Evolutionary conservation across 1,140 invertebrate genomes (phyloP), one percentile per base, ranked within the genome.

Genomic region (Ephestia elutella): DNA sequence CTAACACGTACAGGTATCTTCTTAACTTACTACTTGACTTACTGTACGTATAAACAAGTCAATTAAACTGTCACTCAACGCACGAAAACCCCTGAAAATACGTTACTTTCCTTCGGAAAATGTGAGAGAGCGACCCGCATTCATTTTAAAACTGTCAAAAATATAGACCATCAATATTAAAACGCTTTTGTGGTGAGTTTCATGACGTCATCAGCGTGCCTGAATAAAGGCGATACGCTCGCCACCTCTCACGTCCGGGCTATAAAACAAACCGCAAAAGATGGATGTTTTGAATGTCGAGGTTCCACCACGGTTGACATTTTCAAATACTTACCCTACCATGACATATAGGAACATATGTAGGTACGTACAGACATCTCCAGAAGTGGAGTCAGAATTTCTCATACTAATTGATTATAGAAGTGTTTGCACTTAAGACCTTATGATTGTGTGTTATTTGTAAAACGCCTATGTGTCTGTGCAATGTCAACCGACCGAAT

Each of bases 231-330:
- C 49, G 49, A 50, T 50, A 50, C 19, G 49, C 50, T 53, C 13
- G 50, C 50, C 50, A 53, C 19, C 50, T 53, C 50, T 25, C 50
- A 53, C 50, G 50, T 25, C 13, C 11, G 20, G 19, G 13, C 50
- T 25, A 53, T 53, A 53, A 53, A 53, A 53, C 50, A 53, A 20
- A 53, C 50, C 50, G 50, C 50, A 25, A 53, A 44, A 53, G 50
- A 53, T 53, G 21, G 21, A 53, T 53, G 20, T n/a, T 25, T 20
- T 25, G 50, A 25, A 53, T 53, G 50, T 53, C 50, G 50, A 53
- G 50, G 50, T 25, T 25, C 8, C 50, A 13, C 50, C 50, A 53
- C 50, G 50, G 10, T 53, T 53, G 50, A 53, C 50, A 53, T 53
- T 53, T 5, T 25, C 19, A 53, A 53, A 53, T 53, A 53, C 50